These are phyloP conservation scores for Hydriomena furcata DNA, from an alignment of 2,888 invertebrate genomes.

Conservation along the genomic window DNA sequence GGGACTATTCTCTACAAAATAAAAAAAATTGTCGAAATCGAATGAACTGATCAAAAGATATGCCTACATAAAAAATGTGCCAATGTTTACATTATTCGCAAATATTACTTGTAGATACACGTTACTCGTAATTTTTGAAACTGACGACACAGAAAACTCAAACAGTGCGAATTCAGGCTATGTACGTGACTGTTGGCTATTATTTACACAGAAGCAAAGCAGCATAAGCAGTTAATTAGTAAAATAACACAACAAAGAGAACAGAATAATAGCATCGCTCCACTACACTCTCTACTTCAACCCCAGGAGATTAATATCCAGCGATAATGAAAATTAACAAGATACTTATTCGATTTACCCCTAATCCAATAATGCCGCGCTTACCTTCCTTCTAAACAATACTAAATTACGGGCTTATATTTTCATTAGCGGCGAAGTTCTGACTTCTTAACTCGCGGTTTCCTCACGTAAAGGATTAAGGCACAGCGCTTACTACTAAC, in stretches of 20 bases:
- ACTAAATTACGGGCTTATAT: constrained; percentile 47
- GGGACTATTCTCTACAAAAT: too few relatives aligned
- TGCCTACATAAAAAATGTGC: too few relatives aligned
- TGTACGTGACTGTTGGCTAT: too few relatives aligned
- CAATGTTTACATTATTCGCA: too few relatives aligned
- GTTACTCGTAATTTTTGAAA: too few relatives aligned
- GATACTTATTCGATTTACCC: constrained; percentile 44
- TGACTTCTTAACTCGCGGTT: constrained; percentile 35
- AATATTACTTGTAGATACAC: too few relatives aligned
- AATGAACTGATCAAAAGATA: too few relatives aligned
- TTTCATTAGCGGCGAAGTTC: constrained; percentile 47
- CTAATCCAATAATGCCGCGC: constrained; percentile 40
- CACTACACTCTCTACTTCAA: constrained; percentile 10
- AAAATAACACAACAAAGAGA: constrained; percentile 3
- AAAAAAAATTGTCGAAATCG: too few relatives aligned
- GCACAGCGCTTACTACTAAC: constrained; percentile 9
- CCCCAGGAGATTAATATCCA: constrained; percentile 33
- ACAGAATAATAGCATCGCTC: neutral
- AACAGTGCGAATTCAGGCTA: too few relatives aligned
- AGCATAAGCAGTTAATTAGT: too few relatives aligned
- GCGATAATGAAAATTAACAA: constrained; percentile 41
- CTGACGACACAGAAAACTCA: too few relatives aligned
- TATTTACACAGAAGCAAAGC: neutral
- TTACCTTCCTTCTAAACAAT: constrained; percentile 46
- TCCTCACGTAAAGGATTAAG: constrained; percentile 50